Conservation (phyloP, 2,113 vertebrate genomes). For the Chloropsis cyanopogon region DNA sequence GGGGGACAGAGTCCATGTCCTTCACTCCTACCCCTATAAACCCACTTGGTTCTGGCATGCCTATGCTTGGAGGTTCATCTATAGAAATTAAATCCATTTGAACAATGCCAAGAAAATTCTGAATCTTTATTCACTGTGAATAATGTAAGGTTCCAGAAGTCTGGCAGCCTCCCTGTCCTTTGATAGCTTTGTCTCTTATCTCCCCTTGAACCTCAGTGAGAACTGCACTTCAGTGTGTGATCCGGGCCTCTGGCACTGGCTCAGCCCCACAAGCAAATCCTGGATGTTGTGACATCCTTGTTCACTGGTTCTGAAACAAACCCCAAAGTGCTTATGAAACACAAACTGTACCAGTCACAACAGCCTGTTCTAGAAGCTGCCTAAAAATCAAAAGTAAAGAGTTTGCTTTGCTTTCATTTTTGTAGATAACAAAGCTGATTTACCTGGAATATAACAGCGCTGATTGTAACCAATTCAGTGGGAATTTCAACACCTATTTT, state of each 20-base stretch:
- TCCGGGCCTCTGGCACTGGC: background rate
- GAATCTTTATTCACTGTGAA: background rate
- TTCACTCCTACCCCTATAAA: background rate
- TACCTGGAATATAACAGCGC: background rate
- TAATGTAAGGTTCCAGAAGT: background rate
- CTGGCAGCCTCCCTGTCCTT: background rate
- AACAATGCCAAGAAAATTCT: background rate
- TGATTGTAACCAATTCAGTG: background rate
- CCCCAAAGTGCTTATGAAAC: background rate
- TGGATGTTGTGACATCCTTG: background rate
- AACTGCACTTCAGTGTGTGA: background rate
- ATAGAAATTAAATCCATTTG: background rate
- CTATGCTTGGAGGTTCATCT: rapidly evolving
- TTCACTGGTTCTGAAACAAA: background rate
- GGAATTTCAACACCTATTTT: background rate
- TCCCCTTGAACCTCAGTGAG: background rate
- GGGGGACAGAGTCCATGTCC: rapidly evolving
- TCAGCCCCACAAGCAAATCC: background rate
- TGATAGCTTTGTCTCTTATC: background rate
- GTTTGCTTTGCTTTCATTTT: background rate
- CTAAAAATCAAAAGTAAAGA: background rate
- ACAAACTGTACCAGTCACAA: background rate
- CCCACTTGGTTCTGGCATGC: background rate
- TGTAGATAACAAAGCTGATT: background rate
- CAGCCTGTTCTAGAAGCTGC: background rate